Percentiles rank a stretch among this genome's conserved stretches.
These are phyloP conservation scores for Paralinhomoeus sp. DNA, from an alignment of 2,888 invertebrate species.

Conservation along the genomic window DNA sequence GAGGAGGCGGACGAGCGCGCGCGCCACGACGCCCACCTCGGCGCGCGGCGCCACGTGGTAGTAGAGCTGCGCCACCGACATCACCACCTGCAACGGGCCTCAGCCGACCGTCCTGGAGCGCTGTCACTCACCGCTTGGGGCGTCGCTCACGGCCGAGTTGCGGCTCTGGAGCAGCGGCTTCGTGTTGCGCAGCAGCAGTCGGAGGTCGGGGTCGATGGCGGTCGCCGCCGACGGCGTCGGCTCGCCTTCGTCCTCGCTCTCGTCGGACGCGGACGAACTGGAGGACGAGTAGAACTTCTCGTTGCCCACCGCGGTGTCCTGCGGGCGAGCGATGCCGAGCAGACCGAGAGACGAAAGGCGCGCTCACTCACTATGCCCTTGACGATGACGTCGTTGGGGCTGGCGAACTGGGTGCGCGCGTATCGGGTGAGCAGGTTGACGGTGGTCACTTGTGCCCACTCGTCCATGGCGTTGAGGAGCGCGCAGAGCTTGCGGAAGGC, in stretches of 20 bases:
- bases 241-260: constrained; percentile 26
- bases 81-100: constrained; percentile 49
- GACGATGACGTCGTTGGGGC: constrained; percentile 42
- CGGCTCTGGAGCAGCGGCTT: constrained; percentile 80
- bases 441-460: constrained; percentile 93
- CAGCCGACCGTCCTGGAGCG: no score
- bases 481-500: constrained; percentile 85
- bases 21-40: constrained; percentile 64
- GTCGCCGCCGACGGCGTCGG: constrained; percentile 24
- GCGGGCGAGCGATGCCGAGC: not conserved
- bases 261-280: no score
- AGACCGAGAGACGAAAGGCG: no score
- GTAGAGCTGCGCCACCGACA: constrained; percentile 90
- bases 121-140: no score
- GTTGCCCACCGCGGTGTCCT: constrained; percentile 23
- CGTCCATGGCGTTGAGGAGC: constrained; percentile 78
- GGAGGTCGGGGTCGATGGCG: constrained; percentile 65
- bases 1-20: constrained; percentile 69
- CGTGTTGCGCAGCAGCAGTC: constrained; percentile 64
- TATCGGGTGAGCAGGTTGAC: constrained; percentile 89
- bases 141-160: constrained; percentile 55
- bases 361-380: not conserved
- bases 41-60: constrained; percentile 76
- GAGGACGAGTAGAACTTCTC: constrained; percentile 38
- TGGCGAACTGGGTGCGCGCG: constrained; percentile 65